Conservation (phyloP, 1,140 invertebrate genomes). For the Steinernema feltiae region DNA sequence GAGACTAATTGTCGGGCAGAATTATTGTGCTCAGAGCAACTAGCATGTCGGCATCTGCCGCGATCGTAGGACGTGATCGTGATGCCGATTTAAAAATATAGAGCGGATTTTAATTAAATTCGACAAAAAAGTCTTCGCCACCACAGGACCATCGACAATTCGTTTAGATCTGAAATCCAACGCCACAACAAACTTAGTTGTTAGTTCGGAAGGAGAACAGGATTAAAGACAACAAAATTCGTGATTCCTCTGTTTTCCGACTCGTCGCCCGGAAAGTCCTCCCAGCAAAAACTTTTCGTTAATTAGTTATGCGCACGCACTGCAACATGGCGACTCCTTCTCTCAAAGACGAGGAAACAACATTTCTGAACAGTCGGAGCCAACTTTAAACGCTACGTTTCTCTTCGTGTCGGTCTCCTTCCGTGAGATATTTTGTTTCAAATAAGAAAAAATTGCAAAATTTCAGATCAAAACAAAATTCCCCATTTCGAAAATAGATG, state of each 20-base stretch:
- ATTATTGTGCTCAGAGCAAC: not conserved
- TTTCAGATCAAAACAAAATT: no score
- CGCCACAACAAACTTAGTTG: not conserved
- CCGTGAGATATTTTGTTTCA: no score
- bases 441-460: no score
- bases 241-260: conserved; percentile 10
- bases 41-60: not conserved
- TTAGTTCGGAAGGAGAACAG: not conserved
- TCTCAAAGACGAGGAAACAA: no score
- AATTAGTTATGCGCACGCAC: conserved; percentile 12
- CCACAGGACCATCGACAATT: not conserved
- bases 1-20: conserved; percentile 7
- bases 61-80: not conserved
- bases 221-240: conserved; percentile 4
- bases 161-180: not conserved
- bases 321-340: not conserved
- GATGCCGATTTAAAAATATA: not conserved
- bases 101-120: not conserved
- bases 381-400: no score
- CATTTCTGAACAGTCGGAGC: no score
- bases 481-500: not conserved
- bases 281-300: not conserved
- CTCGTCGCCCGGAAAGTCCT: not conserved
- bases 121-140: not conserved
- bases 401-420: no score